Percentiles rank a stretch among this genome's conserved stretches.
These are phyloP conservation scores for Drosophila tsacasi DNA, from an alignment of 1,140 invertebrate genomes.

Conservation along the genomic window DNA sequence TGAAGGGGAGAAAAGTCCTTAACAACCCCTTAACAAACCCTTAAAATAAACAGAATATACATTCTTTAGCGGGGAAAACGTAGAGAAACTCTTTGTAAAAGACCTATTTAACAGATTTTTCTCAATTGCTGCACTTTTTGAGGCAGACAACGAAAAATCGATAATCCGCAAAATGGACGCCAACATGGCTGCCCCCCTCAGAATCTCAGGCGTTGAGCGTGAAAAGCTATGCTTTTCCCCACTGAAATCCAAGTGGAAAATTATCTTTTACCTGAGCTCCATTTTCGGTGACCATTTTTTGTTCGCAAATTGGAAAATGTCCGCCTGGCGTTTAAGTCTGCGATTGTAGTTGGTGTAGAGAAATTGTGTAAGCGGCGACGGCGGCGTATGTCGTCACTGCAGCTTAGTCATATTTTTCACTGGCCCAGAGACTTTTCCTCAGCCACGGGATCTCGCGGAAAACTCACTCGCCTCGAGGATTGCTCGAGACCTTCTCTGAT, in stretches of 20 bases:
- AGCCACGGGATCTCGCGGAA: conserved; percentile 21
- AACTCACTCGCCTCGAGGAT: conserved; percentile 31
- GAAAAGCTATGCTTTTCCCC: conserved; percentile 33
- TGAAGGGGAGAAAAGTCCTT: conserved; percentile 5
- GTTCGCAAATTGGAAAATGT: conserved; percentile 33
- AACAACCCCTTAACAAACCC: conserved; percentile 6
- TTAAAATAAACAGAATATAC: neutral
- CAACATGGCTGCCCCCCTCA: conserved; percentile 77
- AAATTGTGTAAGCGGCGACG: conserved; percentile 77
- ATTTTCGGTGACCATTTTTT: conserved; percentile 85
- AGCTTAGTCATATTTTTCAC: conserved; percentile 79
- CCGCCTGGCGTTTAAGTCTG: conserved; percentile 26
- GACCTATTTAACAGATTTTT: conserved; percentile 8
- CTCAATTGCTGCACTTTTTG: conserved; percentile 49
- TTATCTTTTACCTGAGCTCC: conserved; percentile 79
- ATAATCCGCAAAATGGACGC: conserved; percentile 83
- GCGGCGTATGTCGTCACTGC: conserved; percentile 82
- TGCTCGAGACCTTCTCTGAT: conserved; percentile 41
- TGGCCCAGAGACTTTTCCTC: conserved; percentile 41
- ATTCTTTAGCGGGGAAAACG: neutral
- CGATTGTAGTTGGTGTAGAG: conserved; percentile 69
- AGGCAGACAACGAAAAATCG: conserved; percentile 75
- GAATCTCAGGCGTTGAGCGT: conserved; percentile 27
- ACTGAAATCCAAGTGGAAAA: conserved; percentile 29
- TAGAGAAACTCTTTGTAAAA: neutral